Evolutionary conservation across 1,140 invertebrate species (phyloP).

Genomic region (Apolygus lucorum): DNA sequence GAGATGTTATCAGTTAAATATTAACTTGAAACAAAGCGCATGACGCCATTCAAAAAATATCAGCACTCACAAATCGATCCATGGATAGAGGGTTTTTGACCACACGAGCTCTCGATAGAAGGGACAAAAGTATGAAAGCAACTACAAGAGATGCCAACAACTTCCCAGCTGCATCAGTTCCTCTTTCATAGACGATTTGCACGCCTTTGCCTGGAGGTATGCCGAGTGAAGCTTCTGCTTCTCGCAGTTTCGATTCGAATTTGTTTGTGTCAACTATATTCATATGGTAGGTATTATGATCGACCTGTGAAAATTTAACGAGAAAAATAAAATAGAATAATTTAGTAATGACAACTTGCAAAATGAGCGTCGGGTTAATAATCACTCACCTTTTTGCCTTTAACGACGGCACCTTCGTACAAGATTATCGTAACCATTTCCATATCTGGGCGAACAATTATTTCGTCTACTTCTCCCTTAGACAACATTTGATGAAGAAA

Average conservation of each 20-base stretch:
- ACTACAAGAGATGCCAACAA: slow-evolving; percentile 53
- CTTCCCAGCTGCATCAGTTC: slow-evolving; percentile 50
- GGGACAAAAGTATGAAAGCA: slow-evolving; percentile 31
- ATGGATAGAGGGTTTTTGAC: slow-evolving; percentile 40
- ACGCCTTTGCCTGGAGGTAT: slow-evolving; percentile 59
- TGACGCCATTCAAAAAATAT: too few relatives aligned
- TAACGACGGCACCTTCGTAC: slow-evolving; percentile 75
- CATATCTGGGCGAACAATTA: slow-evolving; percentile 72
- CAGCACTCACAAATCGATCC: slow-evolving; percentile 67
- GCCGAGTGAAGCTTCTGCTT: slow-evolving; percentile 68
- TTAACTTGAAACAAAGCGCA: too few relatives aligned
- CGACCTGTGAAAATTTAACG: slow-evolving; percentile 42
- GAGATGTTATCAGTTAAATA: too few relatives aligned
- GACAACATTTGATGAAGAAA: slow-evolving; percentile 86
- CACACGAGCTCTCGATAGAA: slow-evolving; percentile 30
- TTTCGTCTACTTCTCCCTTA: slow-evolving; percentile 83
- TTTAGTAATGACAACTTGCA: too few relatives aligned
- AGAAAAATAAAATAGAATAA: too few relatives aligned
- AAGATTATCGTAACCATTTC: slow-evolving; percentile 76
- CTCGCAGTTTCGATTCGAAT: slow-evolving; percentile 80
- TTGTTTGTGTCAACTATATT: slow-evolving; percentile 69
- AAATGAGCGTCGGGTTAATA: slow-evolving; percentile 11
- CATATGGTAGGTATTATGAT: slow-evolving; percentile 65
- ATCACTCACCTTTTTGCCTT: slow-evolving; percentile 58
- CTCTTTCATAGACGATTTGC: slow-evolving; percentile 73